These are phyloP conservation scores for Ceraclea dissimilis DNA, from an alignment of 2,888 invertebrate genomes.

Conservation along the genomic window DNA sequence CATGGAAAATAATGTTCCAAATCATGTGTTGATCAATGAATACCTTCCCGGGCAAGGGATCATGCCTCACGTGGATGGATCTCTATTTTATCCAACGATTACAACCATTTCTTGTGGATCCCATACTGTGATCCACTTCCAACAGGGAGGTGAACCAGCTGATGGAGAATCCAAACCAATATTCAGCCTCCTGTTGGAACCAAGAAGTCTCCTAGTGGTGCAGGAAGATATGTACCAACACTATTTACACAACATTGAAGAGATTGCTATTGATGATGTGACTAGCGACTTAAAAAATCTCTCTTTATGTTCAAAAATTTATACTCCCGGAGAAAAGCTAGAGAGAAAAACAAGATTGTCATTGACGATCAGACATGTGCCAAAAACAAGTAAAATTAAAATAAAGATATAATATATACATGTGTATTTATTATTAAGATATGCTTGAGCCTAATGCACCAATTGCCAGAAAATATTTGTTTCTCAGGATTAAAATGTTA, in stretches of 20 bases:
- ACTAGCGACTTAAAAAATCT: conserved; percentile 57
- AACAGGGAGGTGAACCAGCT: conserved; percentile 36
- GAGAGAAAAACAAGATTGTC: conserved; percentile 70
- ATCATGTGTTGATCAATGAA: conserved; percentile 93
- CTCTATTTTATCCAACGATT: conserved; percentile 85
- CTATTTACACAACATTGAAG: conserved; percentile 82
- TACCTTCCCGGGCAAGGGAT: conserved; percentile 92
- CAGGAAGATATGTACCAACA: conserved; percentile 74
- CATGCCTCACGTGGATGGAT: conserved; percentile 95
- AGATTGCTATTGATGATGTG: conserved; percentile 57
- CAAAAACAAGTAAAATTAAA: conserved; percentile 74
- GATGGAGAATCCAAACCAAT: conserved; percentile 39
- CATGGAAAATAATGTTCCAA: conserved; percentile 69
- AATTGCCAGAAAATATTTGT: no score
- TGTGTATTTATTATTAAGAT: not conserved
- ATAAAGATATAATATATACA: conserved; percentile 45
- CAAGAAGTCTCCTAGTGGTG: conserved; percentile 80
- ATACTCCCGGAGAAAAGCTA: conserved; percentile 49
- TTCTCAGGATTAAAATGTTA: no score
- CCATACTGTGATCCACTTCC: conserved; percentile 83
- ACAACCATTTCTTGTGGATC: conserved; percentile 90
- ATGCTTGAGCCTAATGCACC: no score
- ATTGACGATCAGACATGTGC: conserved; percentile 88
- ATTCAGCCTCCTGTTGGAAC: conserved; percentile 62
- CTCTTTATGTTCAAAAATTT: conserved; percentile 50